Base-by-base conservation (phyloP, 2,113 vertebrate genomes). In the Vidua macroura region DNA sequence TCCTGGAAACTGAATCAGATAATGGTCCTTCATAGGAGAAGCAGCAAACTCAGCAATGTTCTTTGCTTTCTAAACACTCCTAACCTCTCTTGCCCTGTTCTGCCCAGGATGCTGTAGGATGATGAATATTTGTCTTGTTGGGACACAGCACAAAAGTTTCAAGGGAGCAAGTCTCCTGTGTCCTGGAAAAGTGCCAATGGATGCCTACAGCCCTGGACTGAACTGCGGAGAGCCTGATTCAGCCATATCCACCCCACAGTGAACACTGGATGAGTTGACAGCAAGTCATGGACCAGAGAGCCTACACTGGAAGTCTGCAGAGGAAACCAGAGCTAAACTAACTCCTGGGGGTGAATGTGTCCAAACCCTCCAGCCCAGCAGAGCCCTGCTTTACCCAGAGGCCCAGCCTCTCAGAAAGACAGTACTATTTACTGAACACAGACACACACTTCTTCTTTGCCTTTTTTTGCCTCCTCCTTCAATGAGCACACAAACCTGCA, bases 241-340 rank as follows among this genome's bases (percentile, higher is more conserved):
- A 49, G 37, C n/a, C 23, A 5, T 4, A 1, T 37, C 30, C 56
- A 39, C 15, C 64, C 49, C 51, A 66, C 0, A 0, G 43, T 31
- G 39, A 49, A 43, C 18, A 28, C 1, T 11, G 39, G 22, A 35
- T 0, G 5, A 77, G 44, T 30, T 63, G 35, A 48, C 39, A 72
- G 72, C 43, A 68, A 51, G 17, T 20, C 31, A 15, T 1, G 15
- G 30, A 60, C 23, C 60, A 33, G 15, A 31, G 10, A 68, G 53
- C 25, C 59, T 4, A 7, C 41, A 16, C 8, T 39, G 17, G 4
- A 8, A 67, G 16, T 28, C 33, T 70, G 39, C 79, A 88, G 52
- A 62, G 27, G 37, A 69, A 66, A 59, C n/a, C 59, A 66, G 59
- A 64, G 27, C 27, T 31, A 48, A 90, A 56, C 16, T 46, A 84